Conservation (phyloP, 2,113 vertebrate genomes). For the Hydropotes inermis region DNA sequence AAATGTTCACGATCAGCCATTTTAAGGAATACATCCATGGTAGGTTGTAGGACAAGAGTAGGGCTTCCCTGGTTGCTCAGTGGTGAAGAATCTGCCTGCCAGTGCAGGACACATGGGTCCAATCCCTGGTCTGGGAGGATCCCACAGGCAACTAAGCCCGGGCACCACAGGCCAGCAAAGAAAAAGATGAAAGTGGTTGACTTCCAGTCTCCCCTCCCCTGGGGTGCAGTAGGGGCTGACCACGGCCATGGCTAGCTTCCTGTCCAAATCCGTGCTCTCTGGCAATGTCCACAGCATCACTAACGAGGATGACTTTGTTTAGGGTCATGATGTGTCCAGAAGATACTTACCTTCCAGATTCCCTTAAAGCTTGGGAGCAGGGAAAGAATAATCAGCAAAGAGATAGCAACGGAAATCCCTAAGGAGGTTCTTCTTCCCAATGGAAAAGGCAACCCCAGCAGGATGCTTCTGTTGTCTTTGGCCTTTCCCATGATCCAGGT, state of each 20-base stretch:
- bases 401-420: background rate
- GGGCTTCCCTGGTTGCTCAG: background rate
- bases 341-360: background rate
- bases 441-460: background rate
- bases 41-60: background rate
- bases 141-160: background rate
- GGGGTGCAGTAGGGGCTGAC: fast-evolving
- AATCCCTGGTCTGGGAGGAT: background rate
- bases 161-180: fast-evolving
- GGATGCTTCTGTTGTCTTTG: background rate
- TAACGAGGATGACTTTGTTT: background rate
- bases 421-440: background rate
- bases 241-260: background rate
- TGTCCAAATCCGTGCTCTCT: fast-evolving
- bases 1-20: background rate
- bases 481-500: background rate
- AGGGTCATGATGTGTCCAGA: too few species aligned
- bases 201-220: fast-evolving
- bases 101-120: background rate
- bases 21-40: background rate
- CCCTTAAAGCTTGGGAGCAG: background rate
- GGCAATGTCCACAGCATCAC: too few species aligned
- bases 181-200: background rate
- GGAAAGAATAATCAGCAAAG: fast-evolving
- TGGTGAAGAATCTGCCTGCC: background rate